A percentile compares a stretch with the other conserved stretches of the same genome.
Evolutionary conservation across 2,888 invertebrate genomes (phyloP).

Genomic region (Liopterus haemorrhoidalis): DNA sequence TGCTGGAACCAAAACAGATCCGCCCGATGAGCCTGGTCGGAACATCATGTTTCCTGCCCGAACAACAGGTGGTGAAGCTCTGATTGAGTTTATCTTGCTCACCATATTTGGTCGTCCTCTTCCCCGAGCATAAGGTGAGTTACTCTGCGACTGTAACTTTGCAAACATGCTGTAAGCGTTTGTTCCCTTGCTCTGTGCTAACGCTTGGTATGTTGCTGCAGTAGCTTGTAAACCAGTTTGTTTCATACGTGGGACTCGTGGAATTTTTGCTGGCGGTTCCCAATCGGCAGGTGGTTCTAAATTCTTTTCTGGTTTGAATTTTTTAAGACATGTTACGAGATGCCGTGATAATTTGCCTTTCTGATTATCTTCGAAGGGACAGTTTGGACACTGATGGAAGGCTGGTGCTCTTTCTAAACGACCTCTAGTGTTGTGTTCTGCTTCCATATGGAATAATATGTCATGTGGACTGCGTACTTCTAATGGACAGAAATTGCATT

Average conservation of each 20-base stretch:
- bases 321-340: conserved; percentile 79
- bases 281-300: conserved; percentile 81
- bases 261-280: conserved; percentile 92
- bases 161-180: conserved; percentile 38
- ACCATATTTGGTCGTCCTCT: conserved; percentile 41
- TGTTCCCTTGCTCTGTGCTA: conserved; percentile 48
- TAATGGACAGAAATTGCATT: conserved; percentile 69
- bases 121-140: conserved; percentile 14
- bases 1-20: conserved; percentile 51
- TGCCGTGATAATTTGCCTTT: conserved; percentile 87
- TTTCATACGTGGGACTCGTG: conserved; percentile 55
- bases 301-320: conserved; percentile 82
- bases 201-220: conserved; percentile 48
- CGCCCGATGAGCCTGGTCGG: conserved; percentile 56
- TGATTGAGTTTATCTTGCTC: conserved; percentile 25
- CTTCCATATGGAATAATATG: conserved; percentile 87
- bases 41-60: conserved; percentile 56
- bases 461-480: conserved; percentile 80
- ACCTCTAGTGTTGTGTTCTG: conserved; percentile 77
- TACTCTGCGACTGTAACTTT: conserved; percentile 12
- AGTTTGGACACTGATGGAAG: conserved; percentile 87
- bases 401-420: conserved; percentile 78
- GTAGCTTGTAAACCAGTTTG: conserved; percentile 37
- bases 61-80: conserved; percentile 27
- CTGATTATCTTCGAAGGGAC: conserved; percentile 90